Evolutionary conservation across 2,888 invertebrate species (phyloP), one percentile per base, ranked within the genome.

Genomic region (Morpho helenor): DNA sequence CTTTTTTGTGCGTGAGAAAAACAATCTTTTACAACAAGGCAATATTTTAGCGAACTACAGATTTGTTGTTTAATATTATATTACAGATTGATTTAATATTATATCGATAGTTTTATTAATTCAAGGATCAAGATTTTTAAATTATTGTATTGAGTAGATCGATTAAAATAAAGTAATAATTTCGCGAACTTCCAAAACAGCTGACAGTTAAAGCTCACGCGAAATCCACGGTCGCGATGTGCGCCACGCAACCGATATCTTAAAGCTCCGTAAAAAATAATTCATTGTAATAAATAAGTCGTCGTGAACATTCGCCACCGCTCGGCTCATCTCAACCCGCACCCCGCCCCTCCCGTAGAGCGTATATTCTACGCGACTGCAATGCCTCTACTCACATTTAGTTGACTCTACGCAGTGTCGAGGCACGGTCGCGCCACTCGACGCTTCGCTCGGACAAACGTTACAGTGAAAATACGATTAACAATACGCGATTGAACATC

Each of bases 201-300:
- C 79, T 82, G 80, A 81, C 77, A 3, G 69, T 75, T 69, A 71
- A 70, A 74, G 70, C 77, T 81, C 78, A 82, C 84, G 82, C 77
- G 81, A 84, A 82, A 72, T 82, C 82, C 80, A 80, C 74, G 79
- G 79, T 79, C 68, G 64, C 70, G 68, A 77, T 77, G 79, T 77
- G 77, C 74, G 31, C 31, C 31, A 31, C 31, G 75, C 75, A 79
- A 77, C 76, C 81, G 82, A 84, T 82, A 79, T 82, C 78, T 78
- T 77, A 80, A 84, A 87, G 83, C 84, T 83, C 76, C 77, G 80
- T 81, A 87, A 84, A 86, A 86, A 84, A 87, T 84, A 84, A 88
- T 87, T 87, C 88, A 87, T 87, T 88, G 82, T 88, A 87, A 87
- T 88, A 87, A 86, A 84, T 82, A 87, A 86, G 84, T 82, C 82